Evolutionary conservation across 2,113 vertebrate genomes (phyloP).

Genomic region (Heterochromis multidens): DNA sequence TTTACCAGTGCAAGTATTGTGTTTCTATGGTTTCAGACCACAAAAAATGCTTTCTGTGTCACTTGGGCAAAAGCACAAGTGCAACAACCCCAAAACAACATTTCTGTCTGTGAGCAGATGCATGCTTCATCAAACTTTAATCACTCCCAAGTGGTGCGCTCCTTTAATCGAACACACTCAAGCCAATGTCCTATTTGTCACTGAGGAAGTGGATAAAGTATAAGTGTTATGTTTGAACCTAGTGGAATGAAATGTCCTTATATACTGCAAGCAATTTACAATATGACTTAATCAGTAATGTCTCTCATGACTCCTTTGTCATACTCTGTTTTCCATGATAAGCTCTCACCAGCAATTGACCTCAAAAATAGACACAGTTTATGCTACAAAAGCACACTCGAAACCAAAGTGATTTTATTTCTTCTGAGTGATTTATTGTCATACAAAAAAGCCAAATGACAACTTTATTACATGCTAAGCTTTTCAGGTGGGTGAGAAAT

Average conservation of each 20-base stretch:
- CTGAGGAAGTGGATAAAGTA: conserved; percentile 5
- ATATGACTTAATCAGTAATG: not conserved
- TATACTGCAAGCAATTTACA: not conserved
- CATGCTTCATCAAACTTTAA: conserved; percentile 54
- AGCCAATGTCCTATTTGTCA: conserved; percentile 23
- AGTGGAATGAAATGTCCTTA: not conserved
- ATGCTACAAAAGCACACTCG: not conserved
- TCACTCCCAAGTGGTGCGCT: conserved; percentile 41
- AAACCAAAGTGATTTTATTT: not conserved
- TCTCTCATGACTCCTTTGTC: not conserved
- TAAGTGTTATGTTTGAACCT: not conserved
- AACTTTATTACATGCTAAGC: not conserved
- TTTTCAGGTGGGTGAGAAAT: not conserved
- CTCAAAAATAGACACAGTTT: not conserved
- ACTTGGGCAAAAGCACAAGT: conserved; percentile 4
- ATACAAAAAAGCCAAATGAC: not conserved
- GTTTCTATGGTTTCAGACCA: not conserved
- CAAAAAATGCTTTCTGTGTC: conserved; percentile 21
- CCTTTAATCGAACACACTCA: conserved; percentile 39
- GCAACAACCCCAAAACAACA: not conserved
- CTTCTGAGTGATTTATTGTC: not conserved
- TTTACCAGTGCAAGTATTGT: not conserved
- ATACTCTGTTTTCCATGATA: not conserved
- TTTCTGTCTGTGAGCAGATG: conserved; percentile 27
- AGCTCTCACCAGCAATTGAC: not conserved